Evolutionary conservation across 2,888 invertebrate genomes (phyloP), one percentile per base, ranked within the genome.

Genomic region (Tetheella fluctuosa): DNA sequence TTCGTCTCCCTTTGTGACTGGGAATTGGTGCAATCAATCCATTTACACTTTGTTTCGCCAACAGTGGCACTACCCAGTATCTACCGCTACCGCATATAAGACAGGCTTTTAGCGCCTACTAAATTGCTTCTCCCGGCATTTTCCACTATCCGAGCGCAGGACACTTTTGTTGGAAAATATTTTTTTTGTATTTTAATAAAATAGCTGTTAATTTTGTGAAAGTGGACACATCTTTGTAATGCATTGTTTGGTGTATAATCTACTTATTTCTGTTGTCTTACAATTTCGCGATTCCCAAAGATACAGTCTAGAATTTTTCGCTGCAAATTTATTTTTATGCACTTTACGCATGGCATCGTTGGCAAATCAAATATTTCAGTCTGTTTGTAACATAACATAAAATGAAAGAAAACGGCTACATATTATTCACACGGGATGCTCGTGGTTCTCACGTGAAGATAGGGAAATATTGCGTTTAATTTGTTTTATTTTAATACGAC

Each of bases 21-120:
- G 80, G 86, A 93, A 93, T 93, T 93, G 93, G 86, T 85, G 88
- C 93, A 93, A 93, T 93, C 93, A 93, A 91, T 93, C 91, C 93
- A 93, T 93, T 93, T 93, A 91, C 92, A 91, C 93, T 93, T 90
- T 93, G 93, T 93, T 93, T 93, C 93, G 88, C 87, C 87, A 91
- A 89, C 90, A 89, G 83, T 77, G 80, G 69, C 74, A 76, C 77
- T 77, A 71, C 68, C 67, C 70, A 61, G 60, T 68, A 70, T 65
- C 65, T 60, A 64, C 68, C 71, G 66, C 69, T 74, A 77, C 79
- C 74, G 76, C 81, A 80, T 72, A 66, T 64, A 76, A 76, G 77
- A 76, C 72, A 76, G 69, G 86, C 89, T 90, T 90, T 90, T 87
- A 89, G 84, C 79, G 77, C 72, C 80, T 79, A 78, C 79, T 76